phyloP scores from a whole-genome alignment of 2,113 vertebrate genomes.

The Condylura cristata region DNA sequence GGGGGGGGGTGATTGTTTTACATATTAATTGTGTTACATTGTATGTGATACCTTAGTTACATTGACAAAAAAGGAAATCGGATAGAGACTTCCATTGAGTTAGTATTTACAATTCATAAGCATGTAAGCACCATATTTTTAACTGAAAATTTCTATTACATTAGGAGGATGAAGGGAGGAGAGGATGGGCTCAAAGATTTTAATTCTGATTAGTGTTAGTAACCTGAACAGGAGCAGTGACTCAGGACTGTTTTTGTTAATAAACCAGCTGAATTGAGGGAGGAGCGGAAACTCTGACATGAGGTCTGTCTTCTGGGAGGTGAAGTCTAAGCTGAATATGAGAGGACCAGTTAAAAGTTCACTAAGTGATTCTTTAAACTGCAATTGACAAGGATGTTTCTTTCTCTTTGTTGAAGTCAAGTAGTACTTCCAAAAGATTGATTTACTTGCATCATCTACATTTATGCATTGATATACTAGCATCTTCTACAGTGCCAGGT shows the following conservation, averaged over 20 bases:
- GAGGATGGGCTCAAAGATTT: neutral
- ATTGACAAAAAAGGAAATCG: neutral
- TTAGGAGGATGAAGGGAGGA: neutral
- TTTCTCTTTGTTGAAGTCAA: neutral
- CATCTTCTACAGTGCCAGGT: too few species aligned
- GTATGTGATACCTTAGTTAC: neutral
- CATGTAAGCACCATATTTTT: neutral
- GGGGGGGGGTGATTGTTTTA: neutral
- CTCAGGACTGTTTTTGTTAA: neutral
- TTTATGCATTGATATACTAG: too few species aligned
- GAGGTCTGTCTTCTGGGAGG: neutral
- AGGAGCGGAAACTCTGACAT: neutral
- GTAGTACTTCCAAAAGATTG: neutral
- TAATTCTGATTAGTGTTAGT: neutral
- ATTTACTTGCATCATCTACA: conserved; percentile 15
- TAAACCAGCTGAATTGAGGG: neutral
- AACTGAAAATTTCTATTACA: neutral
- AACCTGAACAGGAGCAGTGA: neutral
- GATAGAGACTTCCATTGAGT: neutral
- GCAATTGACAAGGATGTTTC: neutral
- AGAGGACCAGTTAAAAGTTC: neutral
- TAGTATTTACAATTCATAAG: neutral
- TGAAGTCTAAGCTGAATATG: neutral
- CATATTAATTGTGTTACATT: neutral
- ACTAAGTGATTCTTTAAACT: neutral